Conservation (phyloP, 1,140 invertebrate genomes). For the Bicyclus anynana region DNA sequence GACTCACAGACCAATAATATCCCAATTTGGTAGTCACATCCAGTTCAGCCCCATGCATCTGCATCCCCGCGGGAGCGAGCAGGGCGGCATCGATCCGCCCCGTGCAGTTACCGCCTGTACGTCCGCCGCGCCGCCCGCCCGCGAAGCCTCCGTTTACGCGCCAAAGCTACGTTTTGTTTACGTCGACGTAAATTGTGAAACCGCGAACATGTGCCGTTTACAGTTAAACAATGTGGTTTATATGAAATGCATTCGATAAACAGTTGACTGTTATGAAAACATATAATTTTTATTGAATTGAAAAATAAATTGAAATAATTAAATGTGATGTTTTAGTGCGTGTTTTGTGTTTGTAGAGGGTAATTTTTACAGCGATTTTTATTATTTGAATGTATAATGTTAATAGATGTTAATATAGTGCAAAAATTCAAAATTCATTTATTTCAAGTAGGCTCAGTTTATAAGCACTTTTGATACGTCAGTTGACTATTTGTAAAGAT, state of each 20-base stretch:
- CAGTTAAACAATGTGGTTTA: neutral
- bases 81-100: conserved; percentile 70
- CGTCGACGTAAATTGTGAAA: conserved; percentile 1
- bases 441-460: too few species aligned
- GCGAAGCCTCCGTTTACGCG: conserved; percentile 66
- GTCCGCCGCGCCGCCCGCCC: conserved; percentile 53
- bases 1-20: neutral
- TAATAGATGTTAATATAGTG: neutral
- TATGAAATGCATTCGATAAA: neutral
- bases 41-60: conserved; percentile 47
- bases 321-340: neutral
- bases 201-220: neutral
- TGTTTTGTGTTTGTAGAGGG: neutral
- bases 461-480: too few species aligned
- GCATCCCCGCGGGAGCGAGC: conserved; percentile 64
- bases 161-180: conserved; percentile 37
- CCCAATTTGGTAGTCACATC: conserved; percentile 38
- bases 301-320: too few species aligned
- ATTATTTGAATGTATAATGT: neutral
- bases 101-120: conserved; percentile 55
- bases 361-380: neutral
- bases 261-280: neutral
- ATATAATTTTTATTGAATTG: too few species aligned
- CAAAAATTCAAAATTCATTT: too few species aligned
- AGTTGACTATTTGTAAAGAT: too few species aligned